phyloP scores from a whole-genome alignment of 2,113 vertebrate species.

The Hipposideros armiger region DNA sequence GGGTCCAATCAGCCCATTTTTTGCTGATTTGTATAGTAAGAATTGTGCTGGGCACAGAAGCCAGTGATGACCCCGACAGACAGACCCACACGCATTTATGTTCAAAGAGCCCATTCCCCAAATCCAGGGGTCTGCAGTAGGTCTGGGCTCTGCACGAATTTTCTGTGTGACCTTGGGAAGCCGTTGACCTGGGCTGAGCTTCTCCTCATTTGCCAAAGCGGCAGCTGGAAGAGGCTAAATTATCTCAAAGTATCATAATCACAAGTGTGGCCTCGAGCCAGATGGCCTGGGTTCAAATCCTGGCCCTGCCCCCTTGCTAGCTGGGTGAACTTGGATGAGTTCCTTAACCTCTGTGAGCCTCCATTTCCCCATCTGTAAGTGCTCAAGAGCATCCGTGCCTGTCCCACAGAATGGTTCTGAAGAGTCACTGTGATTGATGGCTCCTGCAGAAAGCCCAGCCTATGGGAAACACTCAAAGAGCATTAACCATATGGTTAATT shows the following conservation, averaged over 20 bases:
- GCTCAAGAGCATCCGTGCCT: not conserved
- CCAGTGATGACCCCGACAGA: not conserved
- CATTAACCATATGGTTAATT: not conserved
- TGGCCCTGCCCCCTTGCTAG: not conserved
- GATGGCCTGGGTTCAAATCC: not conserved
- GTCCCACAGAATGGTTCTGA: not conserved
- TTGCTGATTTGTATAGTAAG: not conserved
- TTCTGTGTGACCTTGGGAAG: not conserved
- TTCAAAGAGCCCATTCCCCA: not conserved
- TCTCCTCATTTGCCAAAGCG: not conserved
- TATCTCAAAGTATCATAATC: not conserved
- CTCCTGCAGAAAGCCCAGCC: not conserved
- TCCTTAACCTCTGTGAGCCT: not conserved
- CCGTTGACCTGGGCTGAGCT: not conserved
- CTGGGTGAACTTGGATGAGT: not conserved
- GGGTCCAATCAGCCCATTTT: rapidly evolving
- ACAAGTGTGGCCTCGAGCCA: not conserved
- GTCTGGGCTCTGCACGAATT: not conserved
- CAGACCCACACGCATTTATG: rapidly evolving
- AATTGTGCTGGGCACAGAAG: not conserved
- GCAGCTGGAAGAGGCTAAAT: not conserved
- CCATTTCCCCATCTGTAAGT: not conserved
- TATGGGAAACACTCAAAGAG: rapidly evolving
- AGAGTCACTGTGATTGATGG: rapidly evolving
- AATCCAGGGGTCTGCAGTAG: not conserved